phyloP scores from a whole-genome alignment of 2,113 vertebrate genomes.

The Tetraodon nigroviridis region DNA sequence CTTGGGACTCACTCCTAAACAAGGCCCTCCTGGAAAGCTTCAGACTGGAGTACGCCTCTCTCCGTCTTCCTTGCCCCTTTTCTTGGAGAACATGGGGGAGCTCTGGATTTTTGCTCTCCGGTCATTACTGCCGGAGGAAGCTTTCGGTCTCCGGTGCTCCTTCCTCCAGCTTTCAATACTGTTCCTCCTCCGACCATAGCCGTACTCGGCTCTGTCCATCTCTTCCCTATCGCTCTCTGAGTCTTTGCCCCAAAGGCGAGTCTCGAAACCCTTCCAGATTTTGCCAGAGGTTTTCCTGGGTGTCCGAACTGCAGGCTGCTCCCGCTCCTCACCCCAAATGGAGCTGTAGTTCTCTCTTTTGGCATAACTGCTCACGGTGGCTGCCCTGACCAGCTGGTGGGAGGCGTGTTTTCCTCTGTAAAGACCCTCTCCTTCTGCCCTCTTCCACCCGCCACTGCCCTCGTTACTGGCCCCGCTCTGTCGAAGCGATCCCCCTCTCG shows the following conservation, averaged over 20 bases:
- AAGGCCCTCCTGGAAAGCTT: constrained; percentile 68
- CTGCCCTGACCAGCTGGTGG: constrained; percentile 74
- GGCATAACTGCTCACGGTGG: constrained; percentile 71
- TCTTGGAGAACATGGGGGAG: constrained; percentile 59
- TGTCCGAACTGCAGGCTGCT: constrained; percentile 14
- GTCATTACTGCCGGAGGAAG: constrained; percentile 46
- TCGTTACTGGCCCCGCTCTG: constrained; percentile 61
- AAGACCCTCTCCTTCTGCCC: constrained; percentile 67
- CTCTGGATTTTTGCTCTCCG: constrained; percentile 59
- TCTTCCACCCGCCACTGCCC: constrained; percentile 48
- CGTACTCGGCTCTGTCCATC: constrained; percentile 62
- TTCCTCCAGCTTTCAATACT: constrained; percentile 62
- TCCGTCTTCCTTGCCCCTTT: constrained; percentile 61
- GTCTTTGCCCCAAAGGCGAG: constrained; percentile 68
- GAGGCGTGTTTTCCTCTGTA: constrained; percentile 78
- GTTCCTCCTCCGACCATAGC: constrained; percentile 62
- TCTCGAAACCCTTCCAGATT: constrained; percentile 71
- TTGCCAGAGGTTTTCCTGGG: constrained; percentile 59
- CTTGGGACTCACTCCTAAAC: constrained; percentile 76
- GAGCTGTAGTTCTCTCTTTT: constrained; percentile 60
- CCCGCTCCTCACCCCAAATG: constrained; percentile 59
- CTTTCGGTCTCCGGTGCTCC: constrained; percentile 51
- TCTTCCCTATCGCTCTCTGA: constrained; percentile 57
- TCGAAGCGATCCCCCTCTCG: constrained; percentile 70
- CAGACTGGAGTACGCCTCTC: constrained; percentile 67